phyloP scores from a whole-genome alignment of 2,888 invertebrate genomes.

The Tinea trinotella region DNA sequence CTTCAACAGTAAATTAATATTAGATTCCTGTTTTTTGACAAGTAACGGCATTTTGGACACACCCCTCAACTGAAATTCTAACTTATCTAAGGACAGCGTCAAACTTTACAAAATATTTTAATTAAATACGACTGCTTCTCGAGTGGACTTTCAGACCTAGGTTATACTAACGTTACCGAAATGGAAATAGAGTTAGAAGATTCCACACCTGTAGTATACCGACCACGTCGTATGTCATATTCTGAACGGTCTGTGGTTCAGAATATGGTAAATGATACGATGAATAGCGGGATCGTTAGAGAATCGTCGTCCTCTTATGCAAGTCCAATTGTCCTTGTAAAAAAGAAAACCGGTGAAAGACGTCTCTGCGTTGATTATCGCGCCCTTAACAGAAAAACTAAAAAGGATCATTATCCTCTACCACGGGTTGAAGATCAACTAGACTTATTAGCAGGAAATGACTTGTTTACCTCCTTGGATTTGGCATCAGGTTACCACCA shows the following conservation, averaged over 20 bases:
- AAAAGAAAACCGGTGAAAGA: constrained; percentile 27
- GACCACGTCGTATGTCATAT: constrained; percentile 25
- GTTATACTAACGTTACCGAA: constrained; percentile 22
- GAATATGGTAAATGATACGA: constrained; percentile 25
- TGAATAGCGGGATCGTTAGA: constrained; percentile 22
- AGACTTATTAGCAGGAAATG: constrained; percentile 27
- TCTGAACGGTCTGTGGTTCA: constrained; percentile 22
- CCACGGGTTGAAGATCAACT: constrained; percentile 32
- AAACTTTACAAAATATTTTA: not conserved
- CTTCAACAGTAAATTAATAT: not conserved
- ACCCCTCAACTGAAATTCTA: not conserved
- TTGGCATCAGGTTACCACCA: constrained; percentile 31
- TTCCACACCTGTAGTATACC: constrained; percentile 23
- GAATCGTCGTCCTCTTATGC: constrained; percentile 27
- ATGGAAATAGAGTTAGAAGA: constrained; percentile 25
- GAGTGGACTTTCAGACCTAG: constrained; percentile 21
- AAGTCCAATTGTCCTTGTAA: constrained; percentile 27
- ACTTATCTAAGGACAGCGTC: not conserved
- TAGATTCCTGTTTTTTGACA: not conserved
- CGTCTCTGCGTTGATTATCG: constrained; percentile 26
- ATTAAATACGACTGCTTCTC: constrained; percentile 23
- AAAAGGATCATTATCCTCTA: constrained; percentile 27
- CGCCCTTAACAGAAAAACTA: constrained; percentile 21
- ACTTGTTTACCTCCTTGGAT: constrained; percentile 28
- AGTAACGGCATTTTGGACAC: not conserved